phyloP scores from a whole-genome alignment of 2,113 vertebrate genomes.

The Craseonycteris thonglongyai region DNA sequence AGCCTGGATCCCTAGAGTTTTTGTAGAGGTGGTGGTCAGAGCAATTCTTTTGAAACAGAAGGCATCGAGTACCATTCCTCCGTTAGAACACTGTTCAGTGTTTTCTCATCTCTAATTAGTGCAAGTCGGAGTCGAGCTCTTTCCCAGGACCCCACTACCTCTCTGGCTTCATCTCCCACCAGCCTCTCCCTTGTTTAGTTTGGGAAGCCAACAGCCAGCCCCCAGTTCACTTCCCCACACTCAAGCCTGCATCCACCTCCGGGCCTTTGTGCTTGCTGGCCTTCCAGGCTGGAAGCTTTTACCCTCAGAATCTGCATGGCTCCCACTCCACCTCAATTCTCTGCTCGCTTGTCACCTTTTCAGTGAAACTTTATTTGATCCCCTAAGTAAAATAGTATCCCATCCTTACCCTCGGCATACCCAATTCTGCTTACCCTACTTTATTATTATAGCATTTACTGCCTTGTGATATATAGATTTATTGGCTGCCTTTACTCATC shows the following conservation, averaged over 20 bases:
- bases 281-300: neutral
- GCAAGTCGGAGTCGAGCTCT: neutral
- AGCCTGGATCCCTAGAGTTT: neutral
- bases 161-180: neutral
- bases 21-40: neutral
- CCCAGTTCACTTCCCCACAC: too few relatives aligned
- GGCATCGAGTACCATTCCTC: neutral
- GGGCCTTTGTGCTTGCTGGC: too few relatives aligned
- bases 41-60: neutral
- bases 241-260: neutral
- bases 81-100: neutral
- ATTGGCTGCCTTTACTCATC: neutral
- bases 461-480: neutral
- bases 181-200: neutral
- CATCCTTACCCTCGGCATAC: neutral
- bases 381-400: neutral
- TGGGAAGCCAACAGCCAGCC: neutral
- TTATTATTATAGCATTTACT: neutral
- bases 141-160: neutral
- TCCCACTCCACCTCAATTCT: neutral
- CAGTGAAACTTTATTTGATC: neutral
- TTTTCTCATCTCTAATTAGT: neutral
- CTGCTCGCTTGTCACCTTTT: neutral
- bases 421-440: neutral
- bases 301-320: neutral